Base-by-base conservation (phyloP, 2,888 invertebrate species). In the Erebia epiphron region DNA sequence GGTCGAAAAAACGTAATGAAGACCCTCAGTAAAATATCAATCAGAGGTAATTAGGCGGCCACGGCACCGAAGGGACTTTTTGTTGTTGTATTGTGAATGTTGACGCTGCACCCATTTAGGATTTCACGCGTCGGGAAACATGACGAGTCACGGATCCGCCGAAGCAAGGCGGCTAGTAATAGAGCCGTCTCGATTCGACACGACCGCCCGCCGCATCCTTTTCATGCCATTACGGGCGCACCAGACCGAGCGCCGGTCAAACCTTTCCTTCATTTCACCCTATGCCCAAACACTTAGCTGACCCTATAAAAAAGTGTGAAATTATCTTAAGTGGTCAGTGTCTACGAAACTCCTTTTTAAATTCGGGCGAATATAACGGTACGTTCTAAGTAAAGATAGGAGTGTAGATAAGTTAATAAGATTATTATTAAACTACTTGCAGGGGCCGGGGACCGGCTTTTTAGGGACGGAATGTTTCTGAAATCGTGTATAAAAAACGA, bases 361-460 rank as follows among this genome's bases (percentile, higher is more conserved):
- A 89, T 86, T 88, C 86, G 86, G 83, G 79, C 84, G 88, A 86
- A 87, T 87, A 84, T 91, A 92, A 92, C 90, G 90, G 91, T 90
- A 88, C 86, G 86, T 88, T 90, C 88, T 90, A 89, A 91, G 91
- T 92, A 90, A 91, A 91, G 91, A 91, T 91, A 89, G 87, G 88
- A 88, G 88, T 88, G 86, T 86, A 91, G 91, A 92, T 92, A 92
- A 89, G 90, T 91, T 91, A 91, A 93, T 92, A 92, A 91, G 91
- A 90, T 91, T 92, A 91, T 90, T 91, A 90, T 91, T 91, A 91
- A 89, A 89, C 86, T 85, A 86, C 85, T 84, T 82, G 86, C 82
- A 86, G 87, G 86, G 89, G 86, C 87, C 89, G 87, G 86, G 79
- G 89, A 91, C 91, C 91, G 91, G 91, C 85, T 91, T 89, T 72